Evolutionary conservation across 2,888 invertebrate genomes (phyloP).

Genomic region (Deroplatys truncata): DNA sequence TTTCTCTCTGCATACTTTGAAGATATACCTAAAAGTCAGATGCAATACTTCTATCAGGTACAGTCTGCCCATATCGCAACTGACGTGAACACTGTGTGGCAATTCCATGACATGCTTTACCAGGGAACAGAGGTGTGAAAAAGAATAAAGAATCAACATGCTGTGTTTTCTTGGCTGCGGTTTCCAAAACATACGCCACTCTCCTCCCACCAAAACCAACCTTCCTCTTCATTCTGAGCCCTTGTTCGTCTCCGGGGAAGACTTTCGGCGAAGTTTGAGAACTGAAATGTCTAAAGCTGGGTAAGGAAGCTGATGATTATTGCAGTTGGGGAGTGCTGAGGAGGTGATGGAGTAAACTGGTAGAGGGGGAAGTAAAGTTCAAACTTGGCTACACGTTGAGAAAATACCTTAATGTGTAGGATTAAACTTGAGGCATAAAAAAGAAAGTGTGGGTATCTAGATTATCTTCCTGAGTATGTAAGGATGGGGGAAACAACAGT

Average conservation of each 20-base stretch:
- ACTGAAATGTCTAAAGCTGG: constrained; percentile 11
- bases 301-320: constrained; percentile 14
- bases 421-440: background rate
- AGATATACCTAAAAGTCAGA: too few species aligned
- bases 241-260: constrained; percentile 13
- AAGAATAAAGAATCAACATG: background rate
- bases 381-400: background rate
- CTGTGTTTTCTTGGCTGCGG: constrained; percentile 6
- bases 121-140: background rate
- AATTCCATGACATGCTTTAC: background rate
- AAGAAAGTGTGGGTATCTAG: background rate
- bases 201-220: background rate
- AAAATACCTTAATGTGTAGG: background rate
- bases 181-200: constrained; percentile 8
- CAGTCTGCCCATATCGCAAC: background rate
- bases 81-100: background rate
- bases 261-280: constrained; percentile 12
- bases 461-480: background rate
- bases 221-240: background rate
- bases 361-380: background rate
- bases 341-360: background rate
- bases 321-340: constrained; percentile 9
- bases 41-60: too few species aligned
- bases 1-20: too few species aligned
- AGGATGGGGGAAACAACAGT: background rate